phyloP scores from a whole-genome alignment of 2,797 vertebrate species.

The Varecia variegata region DNA sequence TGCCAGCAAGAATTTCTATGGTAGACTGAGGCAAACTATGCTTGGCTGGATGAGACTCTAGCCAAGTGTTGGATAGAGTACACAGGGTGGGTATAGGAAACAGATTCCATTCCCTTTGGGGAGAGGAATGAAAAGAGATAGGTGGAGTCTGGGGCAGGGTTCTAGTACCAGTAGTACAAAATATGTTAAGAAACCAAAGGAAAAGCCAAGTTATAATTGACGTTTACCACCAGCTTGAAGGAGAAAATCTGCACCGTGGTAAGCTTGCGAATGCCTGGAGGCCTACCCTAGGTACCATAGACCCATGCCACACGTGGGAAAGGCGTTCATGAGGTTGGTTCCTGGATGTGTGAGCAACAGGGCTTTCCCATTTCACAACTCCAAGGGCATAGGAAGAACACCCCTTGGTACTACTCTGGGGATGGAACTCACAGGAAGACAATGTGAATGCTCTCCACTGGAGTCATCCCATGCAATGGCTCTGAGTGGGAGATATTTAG shows the following conservation, averaged over 20 bases:
- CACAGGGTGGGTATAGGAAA: neutral
- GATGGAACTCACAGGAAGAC: neutral
- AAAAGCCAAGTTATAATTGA: neutral
- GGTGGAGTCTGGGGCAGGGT: neutral
- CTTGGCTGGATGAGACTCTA: neutral
- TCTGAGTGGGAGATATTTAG: neutral
- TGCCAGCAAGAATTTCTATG: neutral
- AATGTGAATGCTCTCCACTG: neutral
- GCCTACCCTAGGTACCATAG: neutral
- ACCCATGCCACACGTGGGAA: neutral
- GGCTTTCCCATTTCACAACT: neutral
- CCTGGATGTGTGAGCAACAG: neutral
- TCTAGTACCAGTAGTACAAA: neutral
- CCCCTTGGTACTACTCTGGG: no score
- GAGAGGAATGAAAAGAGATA: neutral
- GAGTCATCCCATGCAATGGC: neutral
- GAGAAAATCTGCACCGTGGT: neutral
- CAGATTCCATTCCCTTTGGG: neutral
- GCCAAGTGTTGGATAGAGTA: neutral
- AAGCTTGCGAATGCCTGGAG: neutral
- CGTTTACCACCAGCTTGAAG: neutral
- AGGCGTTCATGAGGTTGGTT: neutral
- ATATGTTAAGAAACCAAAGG: neutral
- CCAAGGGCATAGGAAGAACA: neutral
- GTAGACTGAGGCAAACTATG: neutral